Base-by-base conservation (phyloP, 2,888 invertebrate species). In the Tupiocoris notatus region DNA sequence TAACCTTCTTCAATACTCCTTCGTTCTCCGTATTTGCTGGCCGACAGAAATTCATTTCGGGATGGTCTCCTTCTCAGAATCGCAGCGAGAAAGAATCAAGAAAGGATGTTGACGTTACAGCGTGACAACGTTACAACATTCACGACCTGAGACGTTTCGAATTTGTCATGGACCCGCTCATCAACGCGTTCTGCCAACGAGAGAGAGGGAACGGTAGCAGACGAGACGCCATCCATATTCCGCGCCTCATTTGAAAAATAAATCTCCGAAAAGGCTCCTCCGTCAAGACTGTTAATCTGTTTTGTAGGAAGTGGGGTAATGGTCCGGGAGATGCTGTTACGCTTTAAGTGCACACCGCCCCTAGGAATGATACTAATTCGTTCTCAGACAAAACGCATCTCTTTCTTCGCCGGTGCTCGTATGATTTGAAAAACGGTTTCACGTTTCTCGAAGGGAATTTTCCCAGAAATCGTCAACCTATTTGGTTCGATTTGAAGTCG, bases 211-310 rank as follows among this genome's bases (percentile, higher is more conserved):
- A n/a, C 39, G 12, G 12, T 7, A 7, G 39, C 39, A 39, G 67
- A 20, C 22, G 67, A 22, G 57, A 22, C 18, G 67, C 22, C 67
- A 54, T 67, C 56, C 22, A 56, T 67, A 67, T 67, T 67, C 67
- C 67, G 56, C 67, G 67, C 56, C 67, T 57, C 67, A 67, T 67
- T 67, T 67, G 67, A 56, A 67, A 67, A 57, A 67, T 67, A 67
- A 67, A 67, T 67, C 67, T 56, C 54, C n/a, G 7, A 22, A 67
- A 20, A 57, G 67, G 25, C 16, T 9, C 20, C 39, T 39, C n/a
- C 21, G 23, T n/a, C n/a, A 17, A 24, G 65, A 24, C 65, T 67
- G 67, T 67, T 67, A 67, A 67, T 67, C 56, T 67, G 67, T 56
- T 65, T 65, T 65, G 65, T 65, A 17, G 18, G 65, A 12, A 12